A percentile compares a stretch with the other conserved stretches of the same genome.
Conservation (phyloP, 35 echinoderm and acorn worm species). For the Anneissia japonica region DNA sequence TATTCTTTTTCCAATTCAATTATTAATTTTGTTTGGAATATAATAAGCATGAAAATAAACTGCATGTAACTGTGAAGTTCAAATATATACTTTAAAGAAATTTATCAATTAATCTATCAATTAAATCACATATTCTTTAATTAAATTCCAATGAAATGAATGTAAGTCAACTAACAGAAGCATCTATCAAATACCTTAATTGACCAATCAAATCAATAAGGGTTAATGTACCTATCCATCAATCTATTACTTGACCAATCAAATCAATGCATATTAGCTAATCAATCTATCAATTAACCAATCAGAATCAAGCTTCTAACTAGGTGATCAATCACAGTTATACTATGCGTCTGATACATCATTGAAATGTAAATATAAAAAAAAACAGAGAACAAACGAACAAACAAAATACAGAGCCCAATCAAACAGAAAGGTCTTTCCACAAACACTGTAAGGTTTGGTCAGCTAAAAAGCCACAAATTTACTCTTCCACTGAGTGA, state of each 20-base stretch:
- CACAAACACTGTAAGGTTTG: background rate
- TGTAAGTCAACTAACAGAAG: background rate
- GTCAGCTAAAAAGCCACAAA: background rate
- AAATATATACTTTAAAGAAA: background rate
- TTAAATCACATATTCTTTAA: background rate
- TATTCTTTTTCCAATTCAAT: too few species aligned
- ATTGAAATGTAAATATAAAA: background rate
- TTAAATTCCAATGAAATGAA: background rate
- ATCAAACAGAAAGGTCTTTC: background rate
- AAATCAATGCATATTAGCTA: background rate
- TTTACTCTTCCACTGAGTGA: background rate
- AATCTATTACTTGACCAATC: background rate
- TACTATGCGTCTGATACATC: background rate
- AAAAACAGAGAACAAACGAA: background rate
- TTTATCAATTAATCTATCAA: background rate
- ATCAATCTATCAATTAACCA: conserved; percentile 2
- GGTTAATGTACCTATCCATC: background rate
- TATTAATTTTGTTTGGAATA: too few species aligned
- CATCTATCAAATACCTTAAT: background rate
- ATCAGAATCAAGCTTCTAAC: background rate
- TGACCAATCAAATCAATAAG: background rate
- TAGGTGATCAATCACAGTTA: background rate
- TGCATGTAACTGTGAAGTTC: too few species aligned
- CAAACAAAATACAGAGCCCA: too few species aligned
- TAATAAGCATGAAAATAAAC: too few species aligned